These are phyloP conservation scores for Malurus leucopterus DNA, from an alignment of 2,797 vertebrate species.

Conservation along the genomic window DNA sequence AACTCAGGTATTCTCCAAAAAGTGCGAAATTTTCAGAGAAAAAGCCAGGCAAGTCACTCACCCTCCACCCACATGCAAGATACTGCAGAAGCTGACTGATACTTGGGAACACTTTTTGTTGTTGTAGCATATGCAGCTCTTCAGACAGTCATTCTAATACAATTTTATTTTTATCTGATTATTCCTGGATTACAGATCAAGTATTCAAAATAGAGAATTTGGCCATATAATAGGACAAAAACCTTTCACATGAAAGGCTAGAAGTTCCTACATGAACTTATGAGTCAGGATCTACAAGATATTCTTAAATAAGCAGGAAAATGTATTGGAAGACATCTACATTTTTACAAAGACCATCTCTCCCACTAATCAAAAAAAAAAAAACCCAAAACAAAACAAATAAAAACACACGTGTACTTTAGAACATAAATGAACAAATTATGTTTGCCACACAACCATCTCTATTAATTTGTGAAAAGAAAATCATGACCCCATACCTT, in stretches of 20 bases:
- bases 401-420: accelerated
- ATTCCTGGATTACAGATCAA: background rate
- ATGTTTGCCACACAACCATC: background rate
- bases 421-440: background rate
- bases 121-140: background rate
- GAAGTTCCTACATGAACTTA: background rate
- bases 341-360: background rate
- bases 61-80: background rate
- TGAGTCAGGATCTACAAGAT: background rate
- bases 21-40: background rate
- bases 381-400: background rate
- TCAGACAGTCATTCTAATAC: background rate
- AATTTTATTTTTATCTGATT: background rate
- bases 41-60: background rate
- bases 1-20: background rate
- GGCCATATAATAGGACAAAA: background rate
- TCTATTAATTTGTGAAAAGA: background rate
- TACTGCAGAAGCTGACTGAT: background rate
- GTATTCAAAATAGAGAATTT: background rate
- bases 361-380: background rate
- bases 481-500: conserved; percentile 72
- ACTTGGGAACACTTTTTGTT: background rate
- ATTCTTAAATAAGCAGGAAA: background rate
- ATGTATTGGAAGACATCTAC: background rate
- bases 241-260: accelerated